A percentile compares a stretch with the other conserved stretches of the same genome.
Conservation (phyloP, 2,113 vertebrate genomes). For the Corythornis madagascariensis region DNA sequence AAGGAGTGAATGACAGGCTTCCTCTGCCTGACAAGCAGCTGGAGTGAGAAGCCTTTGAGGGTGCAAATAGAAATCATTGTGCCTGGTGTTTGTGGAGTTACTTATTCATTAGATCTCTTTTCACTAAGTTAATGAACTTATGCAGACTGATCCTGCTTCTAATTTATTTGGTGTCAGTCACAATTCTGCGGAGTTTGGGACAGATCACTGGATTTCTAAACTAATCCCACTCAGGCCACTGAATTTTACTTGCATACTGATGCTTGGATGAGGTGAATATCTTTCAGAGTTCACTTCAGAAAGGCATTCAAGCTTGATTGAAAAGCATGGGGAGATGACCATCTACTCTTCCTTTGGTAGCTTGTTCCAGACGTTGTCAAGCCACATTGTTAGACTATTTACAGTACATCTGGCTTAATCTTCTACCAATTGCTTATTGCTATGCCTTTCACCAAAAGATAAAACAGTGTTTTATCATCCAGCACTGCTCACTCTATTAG, state of each 20-base stretch:
- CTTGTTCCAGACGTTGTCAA: background rate
- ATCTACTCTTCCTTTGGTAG: background rate
- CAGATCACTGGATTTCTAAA: conserved; percentile 32
- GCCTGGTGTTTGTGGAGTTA: conserved; percentile 36
- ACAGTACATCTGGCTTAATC: background rate
- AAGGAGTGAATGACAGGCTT: conserved; percentile 58
- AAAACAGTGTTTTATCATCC: background rate
- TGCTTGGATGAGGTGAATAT: background rate
- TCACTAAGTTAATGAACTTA: conserved; percentile 70
- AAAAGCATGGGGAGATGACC: background rate
- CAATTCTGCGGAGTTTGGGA: background rate
- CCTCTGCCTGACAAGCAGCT: conserved; percentile 50
- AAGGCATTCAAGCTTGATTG: background rate
- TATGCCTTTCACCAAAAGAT: background rate
- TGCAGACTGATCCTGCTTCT: conserved; percentile 35
- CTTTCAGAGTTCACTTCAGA: background rate
- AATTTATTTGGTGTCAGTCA: conserved; percentile 44
- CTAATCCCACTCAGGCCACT: background rate
- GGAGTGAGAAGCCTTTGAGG: conserved; percentile 27
- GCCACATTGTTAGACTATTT: background rate
- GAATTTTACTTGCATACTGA: background rate
- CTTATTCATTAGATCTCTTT: conserved; percentile 70
- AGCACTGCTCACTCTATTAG: background rate
- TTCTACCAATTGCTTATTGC: background rate
- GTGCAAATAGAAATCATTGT: conserved; percentile 58